Percentiles rank a stretch among this genome's conserved stretches.
Evolutionary conservation across 1,140 invertebrate species (phyloP).

Genomic region (Drosophila subpulchrella): DNA sequence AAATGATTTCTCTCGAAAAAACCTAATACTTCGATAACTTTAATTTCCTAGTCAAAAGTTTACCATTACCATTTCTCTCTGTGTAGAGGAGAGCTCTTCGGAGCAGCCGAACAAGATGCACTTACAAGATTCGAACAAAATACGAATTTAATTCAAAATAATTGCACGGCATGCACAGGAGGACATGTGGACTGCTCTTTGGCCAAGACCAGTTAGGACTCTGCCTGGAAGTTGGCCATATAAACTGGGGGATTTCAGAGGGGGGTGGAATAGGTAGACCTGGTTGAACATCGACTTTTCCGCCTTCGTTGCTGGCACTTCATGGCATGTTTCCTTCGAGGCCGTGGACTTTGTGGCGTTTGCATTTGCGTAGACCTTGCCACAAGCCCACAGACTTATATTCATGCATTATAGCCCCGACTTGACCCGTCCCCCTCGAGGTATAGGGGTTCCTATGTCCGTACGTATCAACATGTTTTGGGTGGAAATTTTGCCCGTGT

Average conservation of each 20-base stretch:
- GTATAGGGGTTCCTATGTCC: conserved; percentile 15
- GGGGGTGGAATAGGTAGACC: conserved; percentile 26
- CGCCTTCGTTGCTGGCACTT: conserved; percentile 68
- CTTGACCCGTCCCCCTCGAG: conserved; percentile 19
- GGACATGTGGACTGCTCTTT: conserved; percentile 31
- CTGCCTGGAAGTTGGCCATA: conserved; percentile 25
- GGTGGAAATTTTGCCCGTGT: conserved; percentile 71
- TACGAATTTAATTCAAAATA: conserved; percentile 84
- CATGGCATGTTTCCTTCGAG: conserved; percentile 32
- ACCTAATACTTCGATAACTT: too few species aligned
- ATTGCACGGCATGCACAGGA: conserved; percentile 81
- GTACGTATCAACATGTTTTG: conserved; percentile 65
- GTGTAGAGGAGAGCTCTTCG: conserved; percentile 4
- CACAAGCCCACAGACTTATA: conserved; percentile 13
- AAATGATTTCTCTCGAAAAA: too few species aligned
- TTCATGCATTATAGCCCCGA: conserved; percentile 7
- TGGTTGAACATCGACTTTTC: conserved; percentile 77
- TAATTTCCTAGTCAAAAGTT: too few species aligned
- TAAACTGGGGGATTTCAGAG: background rate
- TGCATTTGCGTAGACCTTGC: conserved; percentile 58
- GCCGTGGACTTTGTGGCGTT: conserved; percentile 50
- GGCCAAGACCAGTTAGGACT: conserved; percentile 38
- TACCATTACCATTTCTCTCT: background rate
- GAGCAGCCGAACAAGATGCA: conserved; percentile 68
- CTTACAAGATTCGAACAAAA: conserved; percentile 82